These are phyloP conservation scores for Bombus picipes DNA, from an alignment of 1,140 invertebrate genomes.

Conservation along the genomic window DNA sequence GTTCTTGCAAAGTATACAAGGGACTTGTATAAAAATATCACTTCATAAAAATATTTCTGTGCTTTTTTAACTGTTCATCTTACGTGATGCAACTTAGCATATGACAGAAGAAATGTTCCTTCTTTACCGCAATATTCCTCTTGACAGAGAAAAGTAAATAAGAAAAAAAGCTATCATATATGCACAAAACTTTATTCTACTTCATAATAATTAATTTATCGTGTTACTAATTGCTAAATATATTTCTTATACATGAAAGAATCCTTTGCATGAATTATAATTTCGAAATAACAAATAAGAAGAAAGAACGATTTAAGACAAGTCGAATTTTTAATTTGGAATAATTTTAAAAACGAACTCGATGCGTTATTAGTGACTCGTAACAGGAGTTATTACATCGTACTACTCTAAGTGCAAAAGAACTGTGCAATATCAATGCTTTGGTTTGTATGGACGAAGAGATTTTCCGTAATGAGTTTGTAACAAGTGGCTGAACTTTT, in stretches of 20 bases:
- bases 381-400: conserved; percentile 3
- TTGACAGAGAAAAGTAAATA: conserved; percentile 33
- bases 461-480: conserved; percentile 33
- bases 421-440: conserved; percentile 60
- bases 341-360: conserved; percentile 22
- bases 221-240: background rate
- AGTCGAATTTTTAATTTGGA: conserved; percentile 17
- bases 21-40: conserved; percentile 71
- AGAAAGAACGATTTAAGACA: background rate
- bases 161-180: background rate
- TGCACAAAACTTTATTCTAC: conserved; percentile 49
- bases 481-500: conserved; percentile 46
- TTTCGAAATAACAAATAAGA: background rate
- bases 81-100: conserved; percentile 46
- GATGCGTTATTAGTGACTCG: conserved; percentile 25
- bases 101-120: conserved; percentile 44
- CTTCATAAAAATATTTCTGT: conserved; percentile 75
- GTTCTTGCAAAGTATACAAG: conserved; percentile 63
- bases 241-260: background rate
- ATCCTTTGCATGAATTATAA: background rate
- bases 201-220: conserved; percentile 15
- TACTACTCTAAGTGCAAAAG: conserved; percentile 23
- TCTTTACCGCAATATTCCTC: background rate
- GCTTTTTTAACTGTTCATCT: conserved; percentile 72
- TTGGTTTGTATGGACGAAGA: conserved; percentile 44